Evolutionary conservation across 2,797 vertebrate genomes (phyloP), one percentile per base, ranked within the genome.

Genomic region (Netta rufina): DNA sequence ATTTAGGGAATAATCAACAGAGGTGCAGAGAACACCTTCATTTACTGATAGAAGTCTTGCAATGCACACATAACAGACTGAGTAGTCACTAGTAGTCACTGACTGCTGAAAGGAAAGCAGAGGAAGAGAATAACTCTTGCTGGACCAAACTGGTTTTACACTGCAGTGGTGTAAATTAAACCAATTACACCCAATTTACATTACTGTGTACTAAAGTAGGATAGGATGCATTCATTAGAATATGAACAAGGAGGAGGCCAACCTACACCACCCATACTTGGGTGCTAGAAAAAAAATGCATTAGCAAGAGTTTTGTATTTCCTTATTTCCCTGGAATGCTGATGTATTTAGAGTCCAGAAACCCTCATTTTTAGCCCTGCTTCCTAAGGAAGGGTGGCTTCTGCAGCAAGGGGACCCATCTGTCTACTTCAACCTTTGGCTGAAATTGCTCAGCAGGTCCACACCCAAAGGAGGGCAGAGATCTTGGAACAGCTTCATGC

Each of bases 1-100:
- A 10, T 71, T 92, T 74, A 89, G 62, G 58, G 49, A 92, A 91
- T 61, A 91, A 96, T 67, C 53, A 87, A 81, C 20, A 82, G 66
- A 72, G 9, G 58, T 76, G 61, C 36, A 69, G 58, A 67, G 51
- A 96, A 75, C 83, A 96, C 65, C 84, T 95, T 73, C 2, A 6
- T 62, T 94, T 87, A 81, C 32, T 74, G 95, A 76, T 14, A 86
- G 38, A n/a, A 67, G 51, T 72, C 61, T 78, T 65, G 73, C n/a
- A 64, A 43, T 16, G 47, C 38, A 38, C 65, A 20, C 58, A 13
- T 22, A 65, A 54, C 36, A 89, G 78, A n/a, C 27, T 17, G 91
- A 49, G 88, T 0, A 0, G 38, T 41, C 49, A 49, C 57, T 45
- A 90, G 60, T 27, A 87, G 54, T 65, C 79, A 57, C 73, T 87